Evolutionary conservation across 1,140 invertebrate species (phyloP), one percentile per base, ranked within the genome.

Genomic region (Episyrphus balteatus): DNA sequence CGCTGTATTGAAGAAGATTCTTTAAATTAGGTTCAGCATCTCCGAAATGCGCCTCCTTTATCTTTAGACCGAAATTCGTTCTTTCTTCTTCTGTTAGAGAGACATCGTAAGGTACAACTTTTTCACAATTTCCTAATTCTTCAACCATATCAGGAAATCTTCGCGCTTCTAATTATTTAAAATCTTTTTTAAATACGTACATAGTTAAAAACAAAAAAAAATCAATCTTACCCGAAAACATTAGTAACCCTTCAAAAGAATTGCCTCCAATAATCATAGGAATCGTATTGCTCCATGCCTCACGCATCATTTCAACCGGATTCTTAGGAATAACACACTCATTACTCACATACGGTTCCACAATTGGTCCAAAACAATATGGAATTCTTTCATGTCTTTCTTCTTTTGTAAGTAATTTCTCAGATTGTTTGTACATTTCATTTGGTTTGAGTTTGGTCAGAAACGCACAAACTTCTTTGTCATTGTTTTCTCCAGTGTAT

Each of bases 381-480:
- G 59, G 57, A 1, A 64, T 50, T 9, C 61, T 56, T 44, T 61
- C 52, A 34, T 61, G 57, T 2, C 59, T 55, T 47, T 62, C 60
- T 32, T 66, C 62, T 46, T 59, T 57, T 34, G 58, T 62, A 13
- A 61, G 50, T 7, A 65, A 52, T 11, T 60, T 52, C 14, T 61
- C 55, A 9, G 55, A 49, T 30, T 54, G 46, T 48, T 75, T 74
- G 14, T 70, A 72, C 34, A 84, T 83, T 13, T 74, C 78, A 49
- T 71, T 75, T 42, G 59, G 55, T 47, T 63, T 65, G 40, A 52
- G 54, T 2, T 62, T 54, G 12, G 52, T 47, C 9, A 68, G 39
- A 53, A 62, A 56, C 3, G 51, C 50, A 21, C 61, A 53, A 6
- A 68, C 51, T 13, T 52, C 31, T 1, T 53, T 48, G 39, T 68